A percentile compares a stretch with the other conserved stretches of the same genome.
phyloP scores from a whole-genome alignment of 2,888 invertebrate species.

The Drosophila aldrichi region DNA sequence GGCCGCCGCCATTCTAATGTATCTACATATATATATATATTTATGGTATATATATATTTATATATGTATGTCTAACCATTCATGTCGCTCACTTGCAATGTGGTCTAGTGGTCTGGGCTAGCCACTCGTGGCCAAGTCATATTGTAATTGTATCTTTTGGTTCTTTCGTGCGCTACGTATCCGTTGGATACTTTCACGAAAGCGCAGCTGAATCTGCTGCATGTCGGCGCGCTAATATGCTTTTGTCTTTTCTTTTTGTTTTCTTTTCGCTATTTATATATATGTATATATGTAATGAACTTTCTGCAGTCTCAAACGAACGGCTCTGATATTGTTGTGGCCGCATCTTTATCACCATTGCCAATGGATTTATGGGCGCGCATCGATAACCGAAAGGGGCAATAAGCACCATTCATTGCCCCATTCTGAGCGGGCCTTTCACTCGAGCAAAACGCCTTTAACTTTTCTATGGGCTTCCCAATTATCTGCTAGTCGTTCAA shows the following conservation, averaged over 20 bases:
- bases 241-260: conserved; percentile 28
- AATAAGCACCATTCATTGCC: conserved; percentile 35
- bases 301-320: conserved; percentile 33
- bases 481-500: conserved; percentile 42
- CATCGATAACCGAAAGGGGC: conserved; percentile 20
- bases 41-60: background rate
- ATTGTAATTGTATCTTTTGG: conserved; percentile 68
- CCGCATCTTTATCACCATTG: conserved; percentile 57
- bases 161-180: conserved; percentile 58
- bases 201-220: conserved; percentile 60
- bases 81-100: conserved; percentile 52
- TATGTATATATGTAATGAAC: conserved; percentile 16
- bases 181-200: conserved; percentile 72
- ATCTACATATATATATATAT: conserved; percentile 37
- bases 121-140: conserved; percentile 24
- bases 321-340: conserved; percentile 41
- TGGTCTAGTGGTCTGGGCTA: conserved; percentile 38
- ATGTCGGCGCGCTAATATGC: conserved; percentile 57
- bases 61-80: conserved; percentile 22
- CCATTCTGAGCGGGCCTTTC: conserved; percentile 36
- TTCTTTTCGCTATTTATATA: conserved; percentile 16
- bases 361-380: conserved; percentile 52
- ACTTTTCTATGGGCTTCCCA: conserved; percentile 16
- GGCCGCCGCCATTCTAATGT: conserved; percentile 68
- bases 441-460: conserved; percentile 27